Evolutionary conservation across 1,140 invertebrate genomes (phyloP).

Genomic region (Bombus sylvicola): DNA sequence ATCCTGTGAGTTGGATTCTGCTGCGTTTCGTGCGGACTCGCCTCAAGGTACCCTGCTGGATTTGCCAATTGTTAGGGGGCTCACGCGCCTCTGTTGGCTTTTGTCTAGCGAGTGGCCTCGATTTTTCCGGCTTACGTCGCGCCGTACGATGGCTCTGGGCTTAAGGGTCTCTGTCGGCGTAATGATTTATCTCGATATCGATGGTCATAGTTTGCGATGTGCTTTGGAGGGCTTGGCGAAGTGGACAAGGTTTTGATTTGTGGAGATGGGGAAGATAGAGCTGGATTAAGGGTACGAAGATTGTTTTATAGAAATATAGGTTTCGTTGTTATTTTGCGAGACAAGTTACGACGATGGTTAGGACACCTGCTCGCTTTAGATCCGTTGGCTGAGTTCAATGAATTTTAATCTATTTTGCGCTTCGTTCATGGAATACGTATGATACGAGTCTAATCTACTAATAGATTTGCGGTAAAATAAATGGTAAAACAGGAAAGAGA

Average conservation of each 20-base stretch:
- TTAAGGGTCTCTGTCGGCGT: constrained; percentile 40
- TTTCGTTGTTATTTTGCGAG: too few relatives aligned
- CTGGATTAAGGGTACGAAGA: not conserved
- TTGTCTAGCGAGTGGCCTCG: constrained; percentile 42
- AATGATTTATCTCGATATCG: constrained; percentile 53
- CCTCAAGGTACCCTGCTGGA: constrained; percentile 59
- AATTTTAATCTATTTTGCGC: too few relatives aligned
- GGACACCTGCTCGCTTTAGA: too few relatives aligned
- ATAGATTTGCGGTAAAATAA: too few relatives aligned
- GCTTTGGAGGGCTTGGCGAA: not conserved
- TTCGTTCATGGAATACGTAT: too few relatives aligned
- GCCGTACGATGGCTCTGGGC: constrained; percentile 8
- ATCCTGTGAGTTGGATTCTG: constrained; percentile 26
- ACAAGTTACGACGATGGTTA: too few relatives aligned
- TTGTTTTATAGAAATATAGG: not conserved
- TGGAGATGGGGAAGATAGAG: not conserved
- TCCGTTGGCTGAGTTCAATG: too few relatives aligned
- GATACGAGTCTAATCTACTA: too few relatives aligned
- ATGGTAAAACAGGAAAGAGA: too few relatives aligned
- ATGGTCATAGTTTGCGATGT: not conserved
- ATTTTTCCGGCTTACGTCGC: constrained; percentile 61
- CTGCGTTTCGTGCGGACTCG: constrained; percentile 49
- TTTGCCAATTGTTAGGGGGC: constrained; percentile 54
- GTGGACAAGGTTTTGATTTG: not conserved
- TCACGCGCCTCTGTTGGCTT: constrained; percentile 49